Evolutionary conservation across 1,140 invertebrate genomes (phyloP).

Genomic region (Scaptodrosophila lebanonensis): DNA sequence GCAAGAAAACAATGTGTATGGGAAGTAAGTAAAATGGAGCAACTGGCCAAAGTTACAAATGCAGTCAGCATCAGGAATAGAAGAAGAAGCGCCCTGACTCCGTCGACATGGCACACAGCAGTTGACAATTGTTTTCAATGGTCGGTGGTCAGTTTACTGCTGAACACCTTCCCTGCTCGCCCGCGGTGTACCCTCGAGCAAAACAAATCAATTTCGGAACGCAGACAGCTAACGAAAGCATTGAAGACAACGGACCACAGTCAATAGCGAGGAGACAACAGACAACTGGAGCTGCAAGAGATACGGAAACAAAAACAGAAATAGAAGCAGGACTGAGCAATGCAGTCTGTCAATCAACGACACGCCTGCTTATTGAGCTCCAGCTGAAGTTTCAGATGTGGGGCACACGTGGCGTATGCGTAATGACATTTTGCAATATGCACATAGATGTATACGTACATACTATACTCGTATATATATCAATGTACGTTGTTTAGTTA

Average conservation of each 20-base stretch:
- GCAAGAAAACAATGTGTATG: conserved; percentile 14
- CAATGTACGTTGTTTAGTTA: conserved; percentile 47
- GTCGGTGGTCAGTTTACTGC: conserved; percentile 48
- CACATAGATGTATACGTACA: neutral
- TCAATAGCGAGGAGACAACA: too few relatives aligned
- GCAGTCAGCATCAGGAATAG: conserved; percentile 24
- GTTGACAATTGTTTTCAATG: conserved; percentile 69
- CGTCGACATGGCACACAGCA: conserved; percentile 23
- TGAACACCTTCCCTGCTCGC: neutral
- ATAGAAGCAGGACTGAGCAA: conserved; percentile 13
- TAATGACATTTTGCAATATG: conserved; percentile 36
- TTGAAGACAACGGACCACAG: too few relatives aligned
- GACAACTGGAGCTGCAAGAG: conserved; percentile 1
- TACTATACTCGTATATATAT: neutral
- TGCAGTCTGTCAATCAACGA: conserved; percentile 56
- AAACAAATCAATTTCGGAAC: too few relatives aligned
- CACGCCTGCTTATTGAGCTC: conserved; percentile 16
- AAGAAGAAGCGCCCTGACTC: neutral
- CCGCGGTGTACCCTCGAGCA: too few relatives aligned
- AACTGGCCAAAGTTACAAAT: conserved; percentile 42
- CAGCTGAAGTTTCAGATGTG: conserved; percentile 18
- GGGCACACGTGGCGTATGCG: conserved; percentile 53
- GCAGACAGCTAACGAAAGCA: too few relatives aligned
- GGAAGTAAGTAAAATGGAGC: neutral
- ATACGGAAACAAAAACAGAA: neutral